Conservation (phyloP, 2,797 vertebrate genomes). For the Notolepis coatsorum region DNA sequence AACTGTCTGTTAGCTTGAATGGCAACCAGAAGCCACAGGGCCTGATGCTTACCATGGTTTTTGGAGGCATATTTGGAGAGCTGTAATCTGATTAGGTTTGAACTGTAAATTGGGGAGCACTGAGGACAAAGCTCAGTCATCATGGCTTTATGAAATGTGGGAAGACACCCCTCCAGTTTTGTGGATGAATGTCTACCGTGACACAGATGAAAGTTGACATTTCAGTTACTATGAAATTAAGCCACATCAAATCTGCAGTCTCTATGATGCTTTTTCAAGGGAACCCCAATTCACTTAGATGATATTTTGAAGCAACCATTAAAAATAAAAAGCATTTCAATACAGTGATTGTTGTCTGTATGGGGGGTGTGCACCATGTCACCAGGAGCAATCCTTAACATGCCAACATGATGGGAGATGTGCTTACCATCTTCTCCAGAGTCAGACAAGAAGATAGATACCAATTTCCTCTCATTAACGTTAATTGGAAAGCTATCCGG, state of each 20-base stretch:
- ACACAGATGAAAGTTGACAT: constrained; percentile 7
- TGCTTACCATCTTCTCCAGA: too few species aligned
- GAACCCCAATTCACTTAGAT: too few species aligned
- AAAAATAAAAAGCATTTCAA: too few species aligned
- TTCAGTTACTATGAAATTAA: constrained; percentile 1
- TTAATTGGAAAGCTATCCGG: too few species aligned
- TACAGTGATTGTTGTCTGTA: too few species aligned
- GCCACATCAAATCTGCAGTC: neutral
- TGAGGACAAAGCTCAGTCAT: constrained; percentile 29
- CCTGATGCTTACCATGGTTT: constrained; percentile 43
- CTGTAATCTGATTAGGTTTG: constrained; percentile 41
- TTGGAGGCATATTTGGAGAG: constrained; percentile 39
- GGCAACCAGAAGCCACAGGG: constrained; percentile 59
- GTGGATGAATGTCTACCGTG: constrained; percentile 15
- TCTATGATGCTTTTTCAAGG: neutral
- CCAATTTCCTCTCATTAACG: too few species aligned
- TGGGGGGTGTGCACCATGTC: neutral
- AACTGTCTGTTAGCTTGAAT: constrained; percentile 51
- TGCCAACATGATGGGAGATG: too few species aligned
- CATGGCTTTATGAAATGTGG: constrained; percentile 40
- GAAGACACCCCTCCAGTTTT: constrained; percentile 16
- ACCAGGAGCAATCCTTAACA: neutral
- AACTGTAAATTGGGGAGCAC: constrained; percentile 35
- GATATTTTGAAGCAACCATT: too few species aligned
- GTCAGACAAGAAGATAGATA: too few species aligned